Percentiles rank a stretch among this genome's conserved stretches.
Conservation (phyloP, 35 echinoderm and acorn worm species). For the Chiridota heheva region DNA sequence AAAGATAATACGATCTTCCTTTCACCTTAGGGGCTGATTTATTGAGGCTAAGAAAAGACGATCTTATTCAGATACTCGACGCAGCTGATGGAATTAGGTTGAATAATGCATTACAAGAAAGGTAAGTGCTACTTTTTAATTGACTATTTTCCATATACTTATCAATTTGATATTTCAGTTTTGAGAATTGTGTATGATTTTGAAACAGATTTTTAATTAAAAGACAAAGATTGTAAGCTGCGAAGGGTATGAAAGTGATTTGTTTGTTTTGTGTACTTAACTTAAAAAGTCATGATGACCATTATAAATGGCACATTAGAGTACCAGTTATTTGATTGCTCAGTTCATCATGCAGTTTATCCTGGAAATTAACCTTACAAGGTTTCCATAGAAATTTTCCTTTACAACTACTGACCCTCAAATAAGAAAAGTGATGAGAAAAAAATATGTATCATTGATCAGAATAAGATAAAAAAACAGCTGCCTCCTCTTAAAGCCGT, state of each 20-base stretch:
- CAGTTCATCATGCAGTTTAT: no score
- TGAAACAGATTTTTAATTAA: neutral
- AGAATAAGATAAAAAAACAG: no score
- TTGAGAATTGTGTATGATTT: neutral
- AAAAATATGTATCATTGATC: no score
- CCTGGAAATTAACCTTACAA: no score
- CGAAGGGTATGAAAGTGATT: no score
- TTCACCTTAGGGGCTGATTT: conserved; percentile 78
- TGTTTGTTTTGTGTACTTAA: neutral
- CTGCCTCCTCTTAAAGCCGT: no score
- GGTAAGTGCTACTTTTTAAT: conserved; percentile 40
- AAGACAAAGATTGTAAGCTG: neutral
- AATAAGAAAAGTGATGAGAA: no score
- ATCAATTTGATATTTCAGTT: neutral
- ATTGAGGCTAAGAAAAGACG: conserved; percentile 76
- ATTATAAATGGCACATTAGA: neutral
- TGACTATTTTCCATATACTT: neutral
- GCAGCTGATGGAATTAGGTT: conserved; percentile 96
- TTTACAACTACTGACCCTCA: no score
- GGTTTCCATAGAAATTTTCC: no score
- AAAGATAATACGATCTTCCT: no score
- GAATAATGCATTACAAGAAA: conserved; percentile 95
- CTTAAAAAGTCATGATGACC: neutral
- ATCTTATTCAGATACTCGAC: conserved; percentile 92
- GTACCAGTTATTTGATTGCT: no score